These are phyloP conservation scores for Galerucella calmariensis DNA, from an alignment of 2,888 invertebrate genomes.

Conservation along the genomic window DNA sequence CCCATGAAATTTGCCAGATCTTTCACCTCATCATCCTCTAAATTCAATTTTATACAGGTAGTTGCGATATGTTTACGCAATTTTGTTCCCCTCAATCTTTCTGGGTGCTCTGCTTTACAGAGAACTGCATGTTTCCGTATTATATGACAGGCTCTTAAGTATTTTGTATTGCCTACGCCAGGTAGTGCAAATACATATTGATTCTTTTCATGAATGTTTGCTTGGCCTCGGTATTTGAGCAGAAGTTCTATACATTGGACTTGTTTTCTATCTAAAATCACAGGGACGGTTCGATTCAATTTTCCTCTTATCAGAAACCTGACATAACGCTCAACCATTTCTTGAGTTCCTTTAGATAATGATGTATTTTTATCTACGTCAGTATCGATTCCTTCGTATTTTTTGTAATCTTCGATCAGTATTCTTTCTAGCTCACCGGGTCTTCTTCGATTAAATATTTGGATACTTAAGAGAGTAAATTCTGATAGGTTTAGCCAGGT, in stretches of 20 bases:
- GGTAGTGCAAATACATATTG: slow-evolving; percentile 20
- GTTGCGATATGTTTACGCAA: too few species aligned
- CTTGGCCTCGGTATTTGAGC: slow-evolving; percentile 17
- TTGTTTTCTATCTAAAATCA: slow-evolving; percentile 22
- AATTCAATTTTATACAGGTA: too few species aligned
- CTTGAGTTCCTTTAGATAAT: slow-evolving; percentile 20
- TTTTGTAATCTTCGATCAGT: slow-evolving; percentile 31
- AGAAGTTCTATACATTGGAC: slow-evolving; percentile 10
- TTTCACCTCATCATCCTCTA: too few species aligned
- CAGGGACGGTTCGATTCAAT: slow-evolving; percentile 23
- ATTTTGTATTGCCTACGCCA: too few species aligned
- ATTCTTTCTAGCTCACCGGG: slow-evolving; percentile 30
- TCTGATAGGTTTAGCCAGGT: too few species aligned
- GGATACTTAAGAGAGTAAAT: slow-evolving; percentile 27
- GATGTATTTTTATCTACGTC: slow-evolving; percentile 8
- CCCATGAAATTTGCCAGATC: too few species aligned
- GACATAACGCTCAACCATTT: slow-evolving; percentile 21
- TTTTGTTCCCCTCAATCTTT: too few species aligned
- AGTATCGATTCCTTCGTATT: slow-evolving; percentile 16
- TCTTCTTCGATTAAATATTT: slow-evolving; percentile 33
- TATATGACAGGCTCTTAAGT: too few species aligned
- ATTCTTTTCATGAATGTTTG: slow-evolving; percentile 23
- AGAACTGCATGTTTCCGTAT: too few species aligned
- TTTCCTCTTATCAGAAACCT: slow-evolving; percentile 26
- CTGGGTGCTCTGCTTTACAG: too few species aligned